These are phyloP conservation scores for Meles meles DNA, from an alignment of 2,113 vertebrate species.

Conservation along the genomic window DNA sequence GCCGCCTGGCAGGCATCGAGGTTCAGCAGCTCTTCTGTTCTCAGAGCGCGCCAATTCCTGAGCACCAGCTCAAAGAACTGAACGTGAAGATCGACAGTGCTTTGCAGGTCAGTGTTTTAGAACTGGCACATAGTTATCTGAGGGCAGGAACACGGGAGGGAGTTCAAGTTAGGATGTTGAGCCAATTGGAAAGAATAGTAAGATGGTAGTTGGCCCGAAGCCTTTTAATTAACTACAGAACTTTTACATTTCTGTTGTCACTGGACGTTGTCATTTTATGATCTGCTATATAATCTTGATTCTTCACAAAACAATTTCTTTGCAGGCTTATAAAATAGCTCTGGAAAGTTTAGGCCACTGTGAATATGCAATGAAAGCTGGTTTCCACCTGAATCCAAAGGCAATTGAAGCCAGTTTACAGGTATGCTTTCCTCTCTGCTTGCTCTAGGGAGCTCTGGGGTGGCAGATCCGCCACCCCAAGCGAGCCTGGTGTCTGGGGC, in stretches of 20 bases:
- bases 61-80: slow-evolving; percentile 97
- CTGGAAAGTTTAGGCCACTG: slow-evolving; percentile 96
- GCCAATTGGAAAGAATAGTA: not conserved
- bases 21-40: slow-evolving; percentile 99
- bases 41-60: slow-evolving; percentile 93
- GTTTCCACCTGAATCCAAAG: slow-evolving; percentile 97
- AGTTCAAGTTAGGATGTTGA: not conserved
- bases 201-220: not conserved
- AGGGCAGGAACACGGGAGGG: not conserved
- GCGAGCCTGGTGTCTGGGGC: not conserved
- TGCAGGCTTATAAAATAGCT: slow-evolving; percentile 94
- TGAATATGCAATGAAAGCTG: slow-evolving; percentile 97
- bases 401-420: slow-evolving; percentile 94
- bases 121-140: not conserved
- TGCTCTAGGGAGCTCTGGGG: not conserved
- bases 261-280: slow-evolving; percentile 9
- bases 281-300: slow-evolving; percentile 22
- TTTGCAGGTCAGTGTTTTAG: slow-evolving; percentile 88
- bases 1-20: slow-evolving; percentile 95
- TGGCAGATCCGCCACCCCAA: not conserved
- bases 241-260: slow-evolving; percentile 24
- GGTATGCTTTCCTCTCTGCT: slow-evolving; percentile 79
- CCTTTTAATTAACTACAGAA: slow-evolving; percentile 7
- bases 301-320: slow-evolving; percentile 42
- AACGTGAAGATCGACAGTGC: slow-evolving; percentile 96